phyloP scores from a whole-genome alignment of 2,797 vertebrate genomes.

The Nannoperca obscura region DNA sequence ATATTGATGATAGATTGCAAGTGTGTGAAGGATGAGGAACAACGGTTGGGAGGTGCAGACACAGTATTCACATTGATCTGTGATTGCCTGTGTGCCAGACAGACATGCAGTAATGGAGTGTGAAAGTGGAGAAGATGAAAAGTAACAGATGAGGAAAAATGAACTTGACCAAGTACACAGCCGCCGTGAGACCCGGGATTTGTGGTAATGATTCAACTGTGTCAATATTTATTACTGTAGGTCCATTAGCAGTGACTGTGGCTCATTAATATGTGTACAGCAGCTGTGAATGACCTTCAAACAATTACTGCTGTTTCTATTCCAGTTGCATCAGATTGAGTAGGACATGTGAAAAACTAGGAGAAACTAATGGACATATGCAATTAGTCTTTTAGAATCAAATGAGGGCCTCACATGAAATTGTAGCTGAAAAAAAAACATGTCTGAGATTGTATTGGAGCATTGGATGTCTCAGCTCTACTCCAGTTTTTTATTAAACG shows the following conservation, averaged over 20 bases:
- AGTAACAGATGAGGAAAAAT: constrained; percentile 71
- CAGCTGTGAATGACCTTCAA: constrained; percentile 65
- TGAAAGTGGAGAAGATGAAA: constrained; percentile 65
- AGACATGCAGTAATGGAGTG: constrained; percentile 57
- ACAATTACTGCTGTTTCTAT: constrained; percentile 38
- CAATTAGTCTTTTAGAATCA: constrained; percentile 9
- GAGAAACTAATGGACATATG: background rate
- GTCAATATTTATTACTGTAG: constrained; percentile 78
- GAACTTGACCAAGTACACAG: constrained; percentile 65
- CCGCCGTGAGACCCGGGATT: constrained; percentile 35
- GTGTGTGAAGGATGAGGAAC: constrained; percentile 34
- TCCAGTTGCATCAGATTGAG: constrained; percentile 34
- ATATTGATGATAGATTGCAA: constrained; percentile 33
- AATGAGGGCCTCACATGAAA: constrained; percentile 29
- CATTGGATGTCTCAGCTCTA: constrained; percentile 16
- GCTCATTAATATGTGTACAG: constrained; percentile 71
- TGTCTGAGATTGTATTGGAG: background rate
- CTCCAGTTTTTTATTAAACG: background rate
- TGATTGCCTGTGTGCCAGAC: constrained; percentile 27
- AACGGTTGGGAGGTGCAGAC: constrained; percentile 28
- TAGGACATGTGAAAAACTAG: constrained; percentile 14
- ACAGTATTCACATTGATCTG: constrained; percentile 60
- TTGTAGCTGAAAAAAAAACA: background rate
- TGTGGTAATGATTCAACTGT: constrained; percentile 62
- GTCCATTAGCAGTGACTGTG: constrained; percentile 67